These are phyloP conservation scores for Phortica magna DNA, from an alignment of 2,888 invertebrate genomes.

Conservation along the genomic window DNA sequence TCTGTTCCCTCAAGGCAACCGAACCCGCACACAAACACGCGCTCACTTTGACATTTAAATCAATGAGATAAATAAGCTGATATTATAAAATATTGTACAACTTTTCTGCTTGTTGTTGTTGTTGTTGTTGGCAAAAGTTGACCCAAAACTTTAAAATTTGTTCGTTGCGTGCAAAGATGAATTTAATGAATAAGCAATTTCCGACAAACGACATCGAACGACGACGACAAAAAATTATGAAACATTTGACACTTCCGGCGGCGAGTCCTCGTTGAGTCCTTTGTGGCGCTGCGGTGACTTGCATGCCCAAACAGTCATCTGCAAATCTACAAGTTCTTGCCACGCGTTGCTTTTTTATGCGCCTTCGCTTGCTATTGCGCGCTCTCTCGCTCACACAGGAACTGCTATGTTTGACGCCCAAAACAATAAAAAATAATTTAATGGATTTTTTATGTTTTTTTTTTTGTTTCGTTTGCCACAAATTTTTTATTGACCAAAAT, in stretches of 20 bases:
- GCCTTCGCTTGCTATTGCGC: too few relatives aligned
- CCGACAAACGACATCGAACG: slow-evolving; percentile 40
- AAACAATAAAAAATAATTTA: slow-evolving; percentile 54
- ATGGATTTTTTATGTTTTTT: slow-evolving; percentile 56
- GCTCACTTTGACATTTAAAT: slow-evolving; percentile 61
- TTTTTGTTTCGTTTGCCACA: neutral
- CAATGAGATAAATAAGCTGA: slow-evolving; percentile 57
- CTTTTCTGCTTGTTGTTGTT: neutral
- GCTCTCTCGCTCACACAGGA: too few relatives aligned
- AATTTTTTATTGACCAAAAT: neutral
- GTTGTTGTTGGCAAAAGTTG: slow-evolving; percentile 2
- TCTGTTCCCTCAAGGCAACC: too few relatives aligned
- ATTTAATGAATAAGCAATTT: slow-evolving; percentile 61
- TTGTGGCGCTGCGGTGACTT: too few relatives aligned
- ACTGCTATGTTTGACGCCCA: neutral
- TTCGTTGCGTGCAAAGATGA: neutral
- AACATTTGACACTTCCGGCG: neutral
- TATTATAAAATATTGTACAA: slow-evolving; percentile 28
- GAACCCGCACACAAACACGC: too few relatives aligned
- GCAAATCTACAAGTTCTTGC: neutral
- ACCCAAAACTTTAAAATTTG: slow-evolving; percentile 25
- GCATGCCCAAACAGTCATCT: too few relatives aligned
- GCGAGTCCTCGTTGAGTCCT: neutral
- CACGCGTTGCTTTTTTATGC: neutral
- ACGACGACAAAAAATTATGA: neutral